Base-by-base conservation (phyloP, 2,113 vertebrate genomes). In the Stictonetta naevosa region DNA sequence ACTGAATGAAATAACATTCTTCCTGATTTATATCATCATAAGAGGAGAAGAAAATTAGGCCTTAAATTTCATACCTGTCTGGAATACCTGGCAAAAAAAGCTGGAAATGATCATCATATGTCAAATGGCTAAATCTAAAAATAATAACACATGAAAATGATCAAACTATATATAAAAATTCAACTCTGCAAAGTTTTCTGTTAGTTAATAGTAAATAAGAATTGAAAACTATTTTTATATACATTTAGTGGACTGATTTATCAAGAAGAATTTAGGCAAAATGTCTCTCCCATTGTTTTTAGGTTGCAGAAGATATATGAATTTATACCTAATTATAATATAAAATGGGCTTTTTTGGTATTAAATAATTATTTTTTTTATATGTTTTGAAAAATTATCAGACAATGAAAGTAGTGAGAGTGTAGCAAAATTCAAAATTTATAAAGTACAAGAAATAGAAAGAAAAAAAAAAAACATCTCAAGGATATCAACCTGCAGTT, bases 11-110 rank as follows among this genome's bases (percentile, higher is more conserved):
- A 88, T 25, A 42, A 3, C 8, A 11, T 78, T 78, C 64, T 81
- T 58, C 29, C n/a, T 90, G 73, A 95, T 93, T 90, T 86, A 92
- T 63, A 21, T 4, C 29, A 29, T 34, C 26, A 52, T 11, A 66
- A 16, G 22, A 9, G 33, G 31, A 79, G 52, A 88, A 68, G 3
- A 83, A 90, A 92, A 94, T 84, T 82, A 90, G 60, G 12, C 38
- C 31, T 72, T 96, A 96, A 94, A 95, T 95, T 97, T 94, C 64
- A 28, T 72, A 83, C 86, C 46, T 94, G 18, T 71, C 93, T 72
- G 67, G 68, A 67, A 88, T 14, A 83, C 21, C 52, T 68, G 73
- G 29, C 18, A 93, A 83, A 56, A 60, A 94, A 78, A 23, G 12
- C 28, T 68, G 58, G 56, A 88, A 94, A 90, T 5, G 4, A 67